Base-by-base conservation (phyloP, 2,888 invertebrate genomes). In the Limnephilus auricula region DNA sequence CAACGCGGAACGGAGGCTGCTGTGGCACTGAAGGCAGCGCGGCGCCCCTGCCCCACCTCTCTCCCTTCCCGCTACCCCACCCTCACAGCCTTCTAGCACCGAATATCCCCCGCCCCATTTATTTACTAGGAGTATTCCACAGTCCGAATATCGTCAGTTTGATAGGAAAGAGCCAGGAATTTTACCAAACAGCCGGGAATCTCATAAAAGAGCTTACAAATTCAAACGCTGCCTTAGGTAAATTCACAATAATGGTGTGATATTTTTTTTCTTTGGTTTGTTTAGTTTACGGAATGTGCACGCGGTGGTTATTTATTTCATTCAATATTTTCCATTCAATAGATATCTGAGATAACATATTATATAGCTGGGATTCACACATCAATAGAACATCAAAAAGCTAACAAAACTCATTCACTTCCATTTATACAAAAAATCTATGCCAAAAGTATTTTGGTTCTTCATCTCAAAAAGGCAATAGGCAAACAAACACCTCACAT, bases 1-100 rank as follows among this genome's bases (percentile, higher is more conserved):
- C 91, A 65, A 91, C 88, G 94, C 95, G 93, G 94, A 94, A 92
- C 94, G 95, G 95, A 94, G 94, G 94, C 94, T 94, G 93, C 93
- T 94, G 94, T 94, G 94, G 94, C 95, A 95, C 95, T 95, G 95
- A 94, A 94, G 94, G 93, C 94, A 94, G 94, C 93, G 93, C 93
- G 87, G 40, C 90, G 30, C 83, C 90, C 85, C 84, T 90, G 34
- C 40, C 32, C 31, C 93, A 93, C 93, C 93, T 94, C 12, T 94
- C 94, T 93, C 94, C 94, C 94, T 93, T 94, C 94, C 93, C 93
- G 93, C 93, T 94, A 93, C 94, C 94, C 94, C 94, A 93, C 93
- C 93, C 93, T 94, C 93, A 93, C 94, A 94, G 94, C 91, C 88
- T 91, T 30, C 79, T 34, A 92, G 90, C 91, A 31, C 90, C 34